Evolutionary conservation across 1,140 invertebrate genomes (phyloP), one percentile per base, ranked within the genome.

Genomic region (Physella acuta): DNA sequence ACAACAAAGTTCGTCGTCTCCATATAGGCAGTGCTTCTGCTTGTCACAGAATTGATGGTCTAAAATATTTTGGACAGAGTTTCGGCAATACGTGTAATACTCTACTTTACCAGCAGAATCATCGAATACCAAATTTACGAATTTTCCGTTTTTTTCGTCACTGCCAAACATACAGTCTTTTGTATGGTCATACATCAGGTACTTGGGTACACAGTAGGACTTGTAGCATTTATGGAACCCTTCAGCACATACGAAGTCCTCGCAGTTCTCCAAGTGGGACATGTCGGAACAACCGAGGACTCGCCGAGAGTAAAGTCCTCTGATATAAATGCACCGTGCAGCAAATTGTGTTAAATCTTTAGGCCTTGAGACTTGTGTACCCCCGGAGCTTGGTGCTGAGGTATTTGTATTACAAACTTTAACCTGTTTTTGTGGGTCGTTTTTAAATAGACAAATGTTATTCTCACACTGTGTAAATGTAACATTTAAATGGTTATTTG

Each of bases 21-120:
- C 24, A 28, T 56, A 11, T n/a, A 11, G 53, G 28, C 53, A 56
- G 53, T 56, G 11, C 11, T 11, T 11, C 11, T 56, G 17, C 11
- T 56, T 26, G 24, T 56, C 53, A 56, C 53, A 56, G 24, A 56
- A 11, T 56, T n/a, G n/a, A n/a, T n/a, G n/a, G n/a, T n/a, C n/a
- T n/a, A n/a, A n/a, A n/a, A n/a, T n/a, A n/a, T n/a, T n/a, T n/a
- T n/a, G n/a, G n/a, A n/a, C n/a, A n/a, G n/a, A 17, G 53, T 11
- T 56, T 26, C 11, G 53, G 53, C 11, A 14, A 26, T 8, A 56
- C 8, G 24, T 26, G 26, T 26, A 56, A 11, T 56, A 14, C 53
- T 3, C 8, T n/a, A 11, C 17, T 11, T 11, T 8, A 28, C 8
- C 53, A 56, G 8, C 8, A 8, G 53, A 56, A 56, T 14, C 11